Evolutionary conservation across 2,888 invertebrate species (phyloP).

Genomic region (Tenodera sinensis): DNA sequence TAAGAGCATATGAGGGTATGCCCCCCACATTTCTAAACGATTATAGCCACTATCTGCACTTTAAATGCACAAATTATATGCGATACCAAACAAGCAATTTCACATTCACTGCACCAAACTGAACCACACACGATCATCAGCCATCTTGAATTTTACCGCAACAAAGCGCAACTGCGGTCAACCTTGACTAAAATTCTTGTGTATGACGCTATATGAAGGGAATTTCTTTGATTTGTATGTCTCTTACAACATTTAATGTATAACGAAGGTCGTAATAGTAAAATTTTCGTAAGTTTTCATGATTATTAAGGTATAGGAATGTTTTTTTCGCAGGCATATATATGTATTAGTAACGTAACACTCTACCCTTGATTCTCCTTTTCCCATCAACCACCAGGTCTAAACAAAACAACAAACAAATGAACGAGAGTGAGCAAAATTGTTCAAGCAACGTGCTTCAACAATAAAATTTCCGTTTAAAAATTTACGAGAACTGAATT

Average conservation of each 20-base stretch:
- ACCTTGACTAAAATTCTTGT: background rate
- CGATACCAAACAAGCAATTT: background rate
- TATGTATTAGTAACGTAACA: background rate
- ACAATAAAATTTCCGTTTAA: background rate
- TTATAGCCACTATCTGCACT: background rate
- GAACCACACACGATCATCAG: conserved; percentile 3
- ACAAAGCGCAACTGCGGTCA: conserved; percentile 16
- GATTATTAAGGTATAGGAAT: background rate
- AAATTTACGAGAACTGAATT: background rate
- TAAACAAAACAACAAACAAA: background rate
- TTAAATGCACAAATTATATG: background rate
- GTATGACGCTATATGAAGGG: background rate
- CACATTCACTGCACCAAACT: background rate
- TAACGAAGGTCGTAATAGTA: background rate
- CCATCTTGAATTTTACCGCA: conserved; percentile 22
- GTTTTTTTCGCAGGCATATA: background rate
- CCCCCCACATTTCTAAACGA: background rate
- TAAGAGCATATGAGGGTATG: background rate
- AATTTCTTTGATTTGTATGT: background rate
- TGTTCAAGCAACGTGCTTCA: background rate
- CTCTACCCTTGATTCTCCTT: background rate
- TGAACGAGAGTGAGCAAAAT: background rate
- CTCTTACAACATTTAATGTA: background rate
- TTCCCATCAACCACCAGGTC: background rate
- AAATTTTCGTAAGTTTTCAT: background rate